These are phyloP conservation scores for Temnothorax rugatulus DNA, from an alignment of 2,888 invertebrate species.

Conservation along the genomic window DNA sequence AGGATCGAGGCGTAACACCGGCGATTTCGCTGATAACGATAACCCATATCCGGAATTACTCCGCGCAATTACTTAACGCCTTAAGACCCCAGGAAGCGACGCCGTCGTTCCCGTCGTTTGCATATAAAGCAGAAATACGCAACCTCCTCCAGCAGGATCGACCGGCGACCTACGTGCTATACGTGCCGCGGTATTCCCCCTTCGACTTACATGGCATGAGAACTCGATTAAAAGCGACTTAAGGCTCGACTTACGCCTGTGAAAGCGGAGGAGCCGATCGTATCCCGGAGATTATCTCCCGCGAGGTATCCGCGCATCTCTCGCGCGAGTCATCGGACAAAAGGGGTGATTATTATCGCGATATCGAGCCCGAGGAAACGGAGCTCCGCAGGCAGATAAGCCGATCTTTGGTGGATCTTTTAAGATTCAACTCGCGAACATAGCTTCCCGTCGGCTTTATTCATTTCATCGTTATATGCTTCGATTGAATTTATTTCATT, in stretches of 20 bases:
- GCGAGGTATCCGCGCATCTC: constrained; percentile 55
- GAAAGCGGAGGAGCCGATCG: constrained; percentile 29
- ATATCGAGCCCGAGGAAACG: constrained; percentile 54
- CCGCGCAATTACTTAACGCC: constrained; percentile 81
- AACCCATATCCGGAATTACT: constrained; percentile 82
- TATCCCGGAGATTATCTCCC: constrained; percentile 60
- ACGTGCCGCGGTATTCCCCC: constrained; percentile 68
- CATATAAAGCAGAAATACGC: constrained; percentile 78
- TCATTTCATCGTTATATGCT: background rate
- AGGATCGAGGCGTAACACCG: constrained; percentile 55
- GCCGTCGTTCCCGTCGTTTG: constrained; percentile 73
- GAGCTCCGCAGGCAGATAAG: constrained; percentile 14
- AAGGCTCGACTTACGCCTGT: constrained; percentile 47
- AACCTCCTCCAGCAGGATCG: constrained; percentile 37
- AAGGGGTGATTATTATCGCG: constrained; percentile 65
- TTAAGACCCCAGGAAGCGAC: constrained; percentile 72
- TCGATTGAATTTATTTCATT: constrained; percentile 1
- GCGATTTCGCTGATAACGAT: constrained; percentile 72
- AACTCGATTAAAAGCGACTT: constrained; percentile 72
- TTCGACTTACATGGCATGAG: constrained; percentile 62
- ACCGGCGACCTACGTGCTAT: constrained; percentile 60
- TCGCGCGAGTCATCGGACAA: constrained; percentile 57
- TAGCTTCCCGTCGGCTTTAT: constrained; percentile 39
- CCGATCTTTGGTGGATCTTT: constrained; percentile 43
- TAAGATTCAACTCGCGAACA: constrained; percentile 51